Evolutionary conservation across 2,113 vertebrate genomes (phyloP), one percentile per base, ranked within the genome.

Genomic region (Phaethon lepturus): DNA sequence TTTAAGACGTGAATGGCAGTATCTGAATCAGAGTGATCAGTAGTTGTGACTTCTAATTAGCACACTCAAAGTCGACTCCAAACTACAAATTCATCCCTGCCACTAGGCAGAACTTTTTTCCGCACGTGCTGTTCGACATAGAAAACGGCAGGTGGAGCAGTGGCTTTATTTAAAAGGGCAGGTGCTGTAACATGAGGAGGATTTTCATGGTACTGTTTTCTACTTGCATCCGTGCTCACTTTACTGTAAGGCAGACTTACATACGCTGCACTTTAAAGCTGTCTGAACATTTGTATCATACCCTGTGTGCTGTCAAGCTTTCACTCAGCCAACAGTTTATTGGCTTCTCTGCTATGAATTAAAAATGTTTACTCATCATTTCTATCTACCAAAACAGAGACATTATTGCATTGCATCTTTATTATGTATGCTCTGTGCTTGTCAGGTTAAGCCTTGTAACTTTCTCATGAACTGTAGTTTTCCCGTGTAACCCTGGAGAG

Each of bases 121-220:
- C 49, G 72, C 5, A 0, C 12, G 0, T 93, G 94, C 91, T 42
- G 62, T 77, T 83, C 45, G 2, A 2, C 16, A 17, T 22, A 53
- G 31, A 56, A 38, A 95, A 95, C 97, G 59, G 94, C 92, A 98
- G 98, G 49, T 97, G 97, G 97, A 97, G 98, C 96, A 95, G 53
- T 81, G 83, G 91, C 73, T 88, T 50, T 86, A 38, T 87, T 11
- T 86, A 58, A 91, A 82, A 55, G 44, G 4, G 20, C 5, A 10
- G 13, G 18, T 50, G 28, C 7, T 92, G 47, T 8, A 60, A 67
- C 11, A 5, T 0, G 58, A 56, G 35, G 45, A 40, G 66, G 19
- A n/a, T 42, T 79, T 84, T 50, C 38, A 5, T 5, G 22, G 10
- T 72, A 18, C 17, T 80, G 55, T 90, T 96, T 85, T 50, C 26